These are phyloP conservation scores for Cecropterus lyciades DNA, from an alignment of 1,140 invertebrate genomes.

Conservation along the genomic window DNA sequence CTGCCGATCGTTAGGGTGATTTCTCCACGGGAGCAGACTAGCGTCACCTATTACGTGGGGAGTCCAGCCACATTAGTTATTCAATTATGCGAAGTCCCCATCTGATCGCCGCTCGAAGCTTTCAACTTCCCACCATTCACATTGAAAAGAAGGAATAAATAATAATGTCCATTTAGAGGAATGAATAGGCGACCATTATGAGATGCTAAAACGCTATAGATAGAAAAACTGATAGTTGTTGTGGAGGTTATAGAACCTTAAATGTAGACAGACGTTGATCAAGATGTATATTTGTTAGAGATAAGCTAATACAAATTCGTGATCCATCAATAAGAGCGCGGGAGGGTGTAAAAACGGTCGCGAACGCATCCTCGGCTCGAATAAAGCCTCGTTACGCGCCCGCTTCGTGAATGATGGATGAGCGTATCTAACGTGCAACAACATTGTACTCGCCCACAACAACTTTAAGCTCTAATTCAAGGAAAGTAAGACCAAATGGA, in stretches of 20 bases:
- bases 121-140: constrained; percentile 58
- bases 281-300: constrained; percentile 59
- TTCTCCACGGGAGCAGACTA: constrained; percentile 46
- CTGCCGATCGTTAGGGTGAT: constrained; percentile 69
- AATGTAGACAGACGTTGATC: constrained; percentile 52
- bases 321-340: constrained; percentile 71
- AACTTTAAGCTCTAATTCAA: constrained; percentile 20
- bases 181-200: constrained; percentile 48
- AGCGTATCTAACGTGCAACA: constrained; percentile 58
- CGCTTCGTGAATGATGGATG: constrained; percentile 72
- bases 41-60: constrained; percentile 56
- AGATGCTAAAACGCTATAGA: constrained; percentile 48
- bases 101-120: constrained; percentile 62
- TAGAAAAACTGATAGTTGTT: constrained; percentile 36
- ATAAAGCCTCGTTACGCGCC: constrained; percentile 78
- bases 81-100: constrained; percentile 68
- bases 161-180: constrained; percentile 57
- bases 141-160: constrained; percentile 51
- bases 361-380: constrained; percentile 60
- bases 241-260: constrained; percentile 42
- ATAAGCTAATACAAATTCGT: constrained; percentile 70
- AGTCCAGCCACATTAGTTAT: constrained; percentile 66
- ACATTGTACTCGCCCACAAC: constrained; percentile 21
- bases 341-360: constrained; percentile 65
- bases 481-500: constrained; percentile 38